Base-by-base conservation (phyloP, 2,888 invertebrate species). In the Latrodectus elegans region DNA sequence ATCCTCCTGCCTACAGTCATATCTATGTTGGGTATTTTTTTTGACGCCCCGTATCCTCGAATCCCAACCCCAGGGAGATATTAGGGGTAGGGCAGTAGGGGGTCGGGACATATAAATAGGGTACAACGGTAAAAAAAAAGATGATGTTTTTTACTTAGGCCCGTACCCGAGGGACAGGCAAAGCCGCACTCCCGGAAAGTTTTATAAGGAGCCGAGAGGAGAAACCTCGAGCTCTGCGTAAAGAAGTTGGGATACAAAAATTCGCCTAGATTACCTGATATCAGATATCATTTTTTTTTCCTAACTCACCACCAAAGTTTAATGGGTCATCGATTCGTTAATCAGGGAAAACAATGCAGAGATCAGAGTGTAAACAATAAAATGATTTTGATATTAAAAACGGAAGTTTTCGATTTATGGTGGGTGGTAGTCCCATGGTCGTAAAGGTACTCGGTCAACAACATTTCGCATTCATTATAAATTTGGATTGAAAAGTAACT, bases 1-100 rank as follows among this genome's bases (percentile, higher is more conserved):
- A 67, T 12, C 79, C 38, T 52, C 64, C 72, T 77, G 76, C 75
- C 70, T 70, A 17, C 74, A 78, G 71, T 70, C 71, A 85, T 74
- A 73, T 85, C 85, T 74, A 64, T 70, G 73, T 76, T 65, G 77
- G 76, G 68, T 74, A 68, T 70, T 75, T 85, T 85, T 84, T 80
- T 86, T 82, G 55, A 64, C 68, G 64, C 68, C 77, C 81, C 81
- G 76, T 81, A 86, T 86, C 86, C 81, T 81, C 86, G 86, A 86
- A 80, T 86, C 86, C 84, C 76, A 86, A 81, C 81, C 86, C 86
- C 77, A 51, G 81, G 86, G 81, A 75, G 75, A 75, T 73, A 38
- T 17, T 38, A 53, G 75, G 72, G 81, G 75, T 22, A 68, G 68
- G 65, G 73, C 15, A 55, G 78, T n/a, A 71, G 15, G 79, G 86